Base-by-base conservation (phyloP, 2,888 invertebrate species). In the Hofmannophila pseudospretella region DNA sequence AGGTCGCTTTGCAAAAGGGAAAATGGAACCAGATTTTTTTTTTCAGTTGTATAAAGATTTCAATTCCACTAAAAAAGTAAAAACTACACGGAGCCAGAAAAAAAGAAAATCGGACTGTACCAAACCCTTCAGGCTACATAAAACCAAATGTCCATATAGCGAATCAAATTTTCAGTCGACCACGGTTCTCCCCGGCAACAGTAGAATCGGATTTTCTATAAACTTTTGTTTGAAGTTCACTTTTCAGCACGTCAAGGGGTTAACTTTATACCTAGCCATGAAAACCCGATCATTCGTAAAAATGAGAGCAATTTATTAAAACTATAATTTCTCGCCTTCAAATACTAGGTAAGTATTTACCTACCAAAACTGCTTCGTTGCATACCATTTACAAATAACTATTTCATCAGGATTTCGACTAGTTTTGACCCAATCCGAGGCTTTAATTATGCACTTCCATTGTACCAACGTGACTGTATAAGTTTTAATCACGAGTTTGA, bases 91-190 rank as follows among this genome's bases (percentile, higher is more conserved):
- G 22, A 11, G 32, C 47, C 47, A 51, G 44, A 43, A 53, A 58
- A 42, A 44, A 48, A 49, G 49, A 56, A 58, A 22, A 32, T 22
- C 5, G 19, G 12, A 20, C 3, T 41, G 41, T 43, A 48, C 40
- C 45, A 42, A 42, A 42, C 50, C 47, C 45, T 53, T 54, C 49
- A 32, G 32, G 32, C 46, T 47, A 49, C 50, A 50, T 42, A 50
- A 52, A 48, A 52, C 51, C 44, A 50, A 53, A 57, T 44, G 51
- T 47, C 44, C 46, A 28, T 11, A 45, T 39, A 20, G 22, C 45
- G 45, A 50, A 59, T 59, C 44, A 58, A 59, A 59, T 56, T 59
- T 58, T 47, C 51, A 36, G 25, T 39, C 32, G 44, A 44, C n/a
- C 19, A 19, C 19, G 26, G 14, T 28, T 26, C 19, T 19, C 19